Conservation (phyloP, 2,888 invertebrate genomes). For the Meteorus cinctellus region DNA sequence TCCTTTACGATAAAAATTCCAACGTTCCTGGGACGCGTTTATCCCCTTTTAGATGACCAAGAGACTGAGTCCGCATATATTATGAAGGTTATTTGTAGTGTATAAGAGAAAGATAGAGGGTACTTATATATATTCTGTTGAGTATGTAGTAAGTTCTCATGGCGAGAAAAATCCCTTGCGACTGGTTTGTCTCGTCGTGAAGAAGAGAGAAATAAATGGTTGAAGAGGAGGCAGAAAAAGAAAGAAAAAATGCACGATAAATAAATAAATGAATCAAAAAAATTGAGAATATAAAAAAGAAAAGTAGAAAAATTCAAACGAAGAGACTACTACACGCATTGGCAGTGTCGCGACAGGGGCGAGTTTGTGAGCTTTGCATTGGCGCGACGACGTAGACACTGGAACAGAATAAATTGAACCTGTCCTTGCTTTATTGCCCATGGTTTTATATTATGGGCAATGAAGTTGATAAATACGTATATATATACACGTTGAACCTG, state of each 20-base stretch:
- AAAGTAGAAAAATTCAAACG: not conserved
- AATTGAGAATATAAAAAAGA: conserved; percentile 3
- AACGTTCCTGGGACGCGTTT: conserved; percentile 46
- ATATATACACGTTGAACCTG: not conserved
- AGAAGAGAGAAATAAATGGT: conserved; percentile 34
- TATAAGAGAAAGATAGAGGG: conserved; percentile 51
- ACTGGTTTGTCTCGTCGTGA: conserved; percentile 39
- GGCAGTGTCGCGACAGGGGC: conserved; percentile 15
- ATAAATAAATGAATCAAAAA: conserved; percentile 6
- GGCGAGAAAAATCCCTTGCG: conserved; percentile 39
- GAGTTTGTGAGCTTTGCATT: conserved; percentile 16
- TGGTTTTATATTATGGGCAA: conserved; percentile 4
- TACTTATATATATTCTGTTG: conserved; percentile 4
- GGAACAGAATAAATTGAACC: conserved; percentile 35
- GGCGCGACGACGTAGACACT: conserved; percentile 27
- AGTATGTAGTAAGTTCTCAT: conserved; percentile 32
- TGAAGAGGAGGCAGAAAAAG: conserved; percentile 40
- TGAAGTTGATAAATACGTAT: not conserved
- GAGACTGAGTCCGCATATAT: conserved; percentile 53
- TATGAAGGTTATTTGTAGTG: conserved; percentile 69
- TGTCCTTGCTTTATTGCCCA: conserved; percentile 40
- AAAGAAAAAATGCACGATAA: not conserved
- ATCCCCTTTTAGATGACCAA: conserved; percentile 59
- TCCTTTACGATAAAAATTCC: conserved; percentile 61
- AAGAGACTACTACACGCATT: not conserved